A percentile compares a stretch with the other conserved stretches of the same genome.
Conservation (phyloP, 1,140 invertebrate species). For the Pseudomyrmex dendroicus region DNA sequence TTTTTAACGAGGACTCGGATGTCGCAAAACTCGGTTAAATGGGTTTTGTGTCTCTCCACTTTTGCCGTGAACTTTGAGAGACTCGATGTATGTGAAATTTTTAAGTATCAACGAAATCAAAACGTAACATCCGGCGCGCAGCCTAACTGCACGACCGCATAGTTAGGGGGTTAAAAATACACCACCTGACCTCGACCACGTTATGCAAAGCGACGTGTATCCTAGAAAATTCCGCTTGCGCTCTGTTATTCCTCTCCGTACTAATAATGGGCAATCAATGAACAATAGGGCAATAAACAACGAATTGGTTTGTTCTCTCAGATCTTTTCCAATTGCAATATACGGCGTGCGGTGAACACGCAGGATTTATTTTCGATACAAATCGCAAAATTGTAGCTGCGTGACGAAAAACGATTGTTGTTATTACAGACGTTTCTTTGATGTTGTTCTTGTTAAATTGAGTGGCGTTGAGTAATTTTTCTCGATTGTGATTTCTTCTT, state of each 20-base stretch:
- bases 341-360: constrained; percentile 3
- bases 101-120: constrained; percentile 14
- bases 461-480: too few species aligned
- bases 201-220: constrained; percentile 57
- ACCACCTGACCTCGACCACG: constrained; percentile 52
- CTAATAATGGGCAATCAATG: constrained; percentile 51
- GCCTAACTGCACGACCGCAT: constrained; percentile 2
- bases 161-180: constrained; percentile 52
- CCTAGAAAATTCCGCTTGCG: constrained; percentile 29
- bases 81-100: neutral
- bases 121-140: constrained; percentile 23
- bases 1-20: constrained; percentile 1
- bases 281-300: constrained; percentile 48
- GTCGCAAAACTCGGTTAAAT: neutral
- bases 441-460: neutral
- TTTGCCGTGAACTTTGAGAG: too few species aligned
- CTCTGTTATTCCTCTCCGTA: neutral
- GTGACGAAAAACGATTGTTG: constrained; percentile 6
- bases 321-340: constrained; percentile 24
- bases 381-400: constrained; percentile 10
- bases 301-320: constrained; percentile 17
- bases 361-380: neutral
- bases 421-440: neutral
- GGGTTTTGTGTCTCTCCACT: too few species aligned
- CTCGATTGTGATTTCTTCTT: too few species aligned